phyloP scores from a whole-genome alignment of 2,888 invertebrate genomes.

The Trisateles emortualis region DNA sequence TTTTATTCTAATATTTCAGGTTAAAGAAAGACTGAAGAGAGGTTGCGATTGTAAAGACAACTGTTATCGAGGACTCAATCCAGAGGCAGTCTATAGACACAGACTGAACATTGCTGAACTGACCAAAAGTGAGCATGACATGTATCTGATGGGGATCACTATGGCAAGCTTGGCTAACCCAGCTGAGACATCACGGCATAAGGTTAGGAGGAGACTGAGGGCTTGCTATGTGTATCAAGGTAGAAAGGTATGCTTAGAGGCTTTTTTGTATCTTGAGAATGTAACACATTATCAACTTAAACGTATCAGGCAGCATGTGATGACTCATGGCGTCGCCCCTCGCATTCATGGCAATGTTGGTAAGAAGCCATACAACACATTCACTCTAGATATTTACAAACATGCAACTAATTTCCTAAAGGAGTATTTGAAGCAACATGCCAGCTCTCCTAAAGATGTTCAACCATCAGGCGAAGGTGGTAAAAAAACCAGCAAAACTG shows the following conservation, averaged over 20 bases:
- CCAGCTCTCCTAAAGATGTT: slow-evolving; percentile 84
- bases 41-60: slow-evolving; percentile 93
- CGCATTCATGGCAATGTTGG: slow-evolving; percentile 93
- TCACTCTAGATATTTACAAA: slow-evolving; percentile 92
- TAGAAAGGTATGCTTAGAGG: slow-evolving; percentile 91
- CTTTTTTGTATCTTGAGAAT: slow-evolving; percentile 92
- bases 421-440: slow-evolving; percentile 90
- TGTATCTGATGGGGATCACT: slow-evolving; percentile 95
- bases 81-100: slow-evolving; percentile 92
- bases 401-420: slow-evolving; percentile 92
- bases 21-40: slow-evolving; percentile 89
- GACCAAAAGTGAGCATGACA: slow-evolving; percentile 93
- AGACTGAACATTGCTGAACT: slow-evolving; percentile 92
- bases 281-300: slow-evolving; percentile 93
- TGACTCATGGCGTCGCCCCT: slow-evolving; percentile 93
- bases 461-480: slow-evolving; percentile 78
- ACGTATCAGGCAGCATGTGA: slow-evolving; percentile 91
- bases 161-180: slow-evolving; percentile 93
- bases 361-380: slow-evolving; percentile 93
- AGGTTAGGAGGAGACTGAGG: slow-evolving; percentile 90
- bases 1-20: slow-evolving; percentile 77
- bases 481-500: slow-evolving; percentile 83
- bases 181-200: slow-evolving; percentile 90
- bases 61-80: slow-evolving; percentile 91
- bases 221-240: slow-evolving; percentile 93